Base-by-base conservation (phyloP, 1,140 invertebrate species). In the Lasioglossum baleicum region DNA sequence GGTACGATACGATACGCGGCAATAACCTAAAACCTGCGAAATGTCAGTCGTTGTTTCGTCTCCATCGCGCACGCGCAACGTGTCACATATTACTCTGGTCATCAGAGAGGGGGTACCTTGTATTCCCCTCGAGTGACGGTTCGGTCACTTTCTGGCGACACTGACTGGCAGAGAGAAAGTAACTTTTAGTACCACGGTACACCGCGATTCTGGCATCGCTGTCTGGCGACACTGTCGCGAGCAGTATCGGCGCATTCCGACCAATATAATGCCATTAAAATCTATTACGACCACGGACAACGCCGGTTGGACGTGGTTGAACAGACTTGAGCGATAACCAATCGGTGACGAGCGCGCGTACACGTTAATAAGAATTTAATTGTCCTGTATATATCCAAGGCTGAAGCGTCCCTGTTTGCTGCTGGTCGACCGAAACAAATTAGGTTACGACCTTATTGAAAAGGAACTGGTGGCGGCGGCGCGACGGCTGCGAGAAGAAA, bases 401-500 rank as follows among this genome's bases (percentile, higher is more conserved):
- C 44, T 40, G 40, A 42, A 71, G 42, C 40, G 44, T 70, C 60
- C 63, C 48, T 42, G 60, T 72, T 56, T 48, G 17, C 35, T 6
- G 17, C 35, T 6, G 17, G 60, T 10, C 51, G 31, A 61, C 20
- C 13, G 26, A 35, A 20, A 73, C 71, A 83, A 81, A 81, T 83
- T 81, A 58, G 82, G 82, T 83, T 73, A 40, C 69, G 82, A 83
- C 67, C 82, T 64, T 58, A 48, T 81, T 81, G 66, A 76, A 61
- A 74, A 20, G 26, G 56, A 81, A 75, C 65, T 64, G 64, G 31
- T 69, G 13, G 10, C 44, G 44, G 8, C 44, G 44, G 8, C 11
- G 44, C 7, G 1, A 1, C 44, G 65, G 6, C 48, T 13, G 56
- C 31, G 51, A 61, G 15, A 73, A 69, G 48, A 56, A 70, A 15